These are phyloP conservation scores for Oceanites oceanicus DNA, from an alignment of 2,113 vertebrate genomes.

Conservation along the genomic window DNA sequence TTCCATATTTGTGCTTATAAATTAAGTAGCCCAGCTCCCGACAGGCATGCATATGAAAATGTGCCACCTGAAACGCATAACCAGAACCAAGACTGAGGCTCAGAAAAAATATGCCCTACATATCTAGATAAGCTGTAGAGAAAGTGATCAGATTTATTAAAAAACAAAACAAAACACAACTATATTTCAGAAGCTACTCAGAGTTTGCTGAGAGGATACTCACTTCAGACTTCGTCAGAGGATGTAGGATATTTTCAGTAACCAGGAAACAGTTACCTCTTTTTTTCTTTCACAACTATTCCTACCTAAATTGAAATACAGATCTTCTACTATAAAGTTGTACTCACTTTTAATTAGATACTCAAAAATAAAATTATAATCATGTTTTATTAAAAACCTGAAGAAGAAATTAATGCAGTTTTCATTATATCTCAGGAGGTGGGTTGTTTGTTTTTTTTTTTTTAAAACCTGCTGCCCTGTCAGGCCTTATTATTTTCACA, in stretches of 20 bases:
- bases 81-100: not conserved
- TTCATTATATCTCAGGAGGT: not conserved
- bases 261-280: not conserved
- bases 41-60: fast-evolving
- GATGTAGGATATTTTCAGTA: not conserved
- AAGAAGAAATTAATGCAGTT: not conserved
- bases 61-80: not conserved
- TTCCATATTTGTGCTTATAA: not conserved
- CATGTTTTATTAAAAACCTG: not conserved
- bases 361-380: not conserved
- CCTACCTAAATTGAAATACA: not conserved
- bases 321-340: not conserved
- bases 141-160: not conserved
- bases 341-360: not conserved
- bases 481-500: constrained; percentile 50
- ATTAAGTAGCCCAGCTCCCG: not conserved
- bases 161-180: not conserved
- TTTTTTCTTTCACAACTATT: not conserved
- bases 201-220: not conserved
- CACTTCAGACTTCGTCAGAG: not conserved
- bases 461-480: not conserved
- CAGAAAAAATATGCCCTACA: not conserved
- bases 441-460: not conserved
- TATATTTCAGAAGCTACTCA: not conserved
- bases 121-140: not conserved